Evolutionary conservation across 2,113 vertebrate genomes (phyloP).

Genomic region (Pterocles gutturalis): DNA sequence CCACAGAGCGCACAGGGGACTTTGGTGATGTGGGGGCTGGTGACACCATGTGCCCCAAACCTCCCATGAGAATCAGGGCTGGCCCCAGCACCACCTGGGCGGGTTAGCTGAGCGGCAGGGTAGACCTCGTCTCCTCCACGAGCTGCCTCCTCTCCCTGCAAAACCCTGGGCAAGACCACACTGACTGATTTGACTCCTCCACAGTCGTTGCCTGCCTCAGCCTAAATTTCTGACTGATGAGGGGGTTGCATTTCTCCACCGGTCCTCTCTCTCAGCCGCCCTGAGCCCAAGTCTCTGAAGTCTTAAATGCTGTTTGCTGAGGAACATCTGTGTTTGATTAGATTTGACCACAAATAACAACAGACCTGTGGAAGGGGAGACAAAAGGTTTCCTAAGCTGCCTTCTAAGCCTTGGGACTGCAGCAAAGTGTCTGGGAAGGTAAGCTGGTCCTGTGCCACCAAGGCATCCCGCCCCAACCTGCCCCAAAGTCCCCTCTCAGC

Average conservation of each 20-base stretch:
- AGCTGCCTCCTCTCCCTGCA: not conserved
- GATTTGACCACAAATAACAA: not conserved
- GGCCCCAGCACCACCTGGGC: rapidly evolving
- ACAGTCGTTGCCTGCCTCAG: not conserved
- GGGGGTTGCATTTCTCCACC: not conserved
- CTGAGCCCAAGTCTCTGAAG: not conserved
- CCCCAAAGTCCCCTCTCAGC: not conserved
- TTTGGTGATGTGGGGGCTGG: not conserved
- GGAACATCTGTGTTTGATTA: not conserved
- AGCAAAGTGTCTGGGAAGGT: not conserved
- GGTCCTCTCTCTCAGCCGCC: not conserved
- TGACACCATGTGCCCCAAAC: rapidly evolving
- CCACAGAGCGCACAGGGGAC: rapidly evolving
- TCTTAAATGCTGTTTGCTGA: not conserved
- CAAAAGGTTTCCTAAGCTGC: not conserved
- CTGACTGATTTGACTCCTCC: not conserved
- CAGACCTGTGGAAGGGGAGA: not conserved
- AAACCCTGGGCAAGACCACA: not conserved
- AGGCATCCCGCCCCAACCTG: not conserved
- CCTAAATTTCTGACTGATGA: not conserved
- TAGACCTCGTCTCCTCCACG: not conserved
- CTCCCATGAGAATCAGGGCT: rapidly evolving
- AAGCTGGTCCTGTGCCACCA: not conserved
- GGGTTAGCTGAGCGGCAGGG: not conserved
- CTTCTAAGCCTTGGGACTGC: not conserved